Base-by-base conservation (phyloP, 2,888 invertebrate genomes). In the Conomelus anceps region DNA sequence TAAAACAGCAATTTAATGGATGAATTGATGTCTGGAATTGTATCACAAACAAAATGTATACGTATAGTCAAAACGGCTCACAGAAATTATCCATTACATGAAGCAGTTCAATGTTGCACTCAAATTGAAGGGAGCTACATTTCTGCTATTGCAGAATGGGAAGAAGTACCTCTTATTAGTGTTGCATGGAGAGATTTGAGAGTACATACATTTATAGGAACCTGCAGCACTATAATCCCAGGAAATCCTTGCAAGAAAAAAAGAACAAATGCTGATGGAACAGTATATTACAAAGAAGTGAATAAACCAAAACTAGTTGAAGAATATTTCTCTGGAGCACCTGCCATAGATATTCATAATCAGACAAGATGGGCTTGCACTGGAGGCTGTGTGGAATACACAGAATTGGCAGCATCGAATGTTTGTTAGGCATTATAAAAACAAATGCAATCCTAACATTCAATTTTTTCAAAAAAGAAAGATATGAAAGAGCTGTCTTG, bases 321-420 rank as follows among this genome's bases (percentile, higher is more conserved):
- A 87, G 87, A 87, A 24, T 87, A 87, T 23, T 87, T 87, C 24
- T 23, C 23, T 20, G 87, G 87, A 23, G 87, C 87, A 4, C 87
- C 87, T 1, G 87, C 87, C 87, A 87, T 87, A 23, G 87, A 87
- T 26, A 87, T 87, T 17, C 87, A 87, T 22, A 87, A 87, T 23
- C 87, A 87, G 20, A 87, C 87, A 87, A 87, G 87, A 87, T 87
- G 87, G 87, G 23, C 87, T 87, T 3, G 87, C 87, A 87, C 26
- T 87, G 26, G 87, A 87, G 26, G n/a, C 87, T 23, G 87, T 87
- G 23, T 87, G 87, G 87, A 23, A 87, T 24, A 87, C 87, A 23
- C 87, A 87, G 23, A 23, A 87, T 23, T 87, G 87, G 87, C 87
- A 87, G 20, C 87, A 87, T 87, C 17, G 87, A 87, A 87, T 87